A percentile compares a stretch with the other conserved stretches of the same genome.
Evolutionary conservation across 53 echinoderm and acorn worm genomes (phyloP).

Genomic region (Zoroaster sp.): DNA sequence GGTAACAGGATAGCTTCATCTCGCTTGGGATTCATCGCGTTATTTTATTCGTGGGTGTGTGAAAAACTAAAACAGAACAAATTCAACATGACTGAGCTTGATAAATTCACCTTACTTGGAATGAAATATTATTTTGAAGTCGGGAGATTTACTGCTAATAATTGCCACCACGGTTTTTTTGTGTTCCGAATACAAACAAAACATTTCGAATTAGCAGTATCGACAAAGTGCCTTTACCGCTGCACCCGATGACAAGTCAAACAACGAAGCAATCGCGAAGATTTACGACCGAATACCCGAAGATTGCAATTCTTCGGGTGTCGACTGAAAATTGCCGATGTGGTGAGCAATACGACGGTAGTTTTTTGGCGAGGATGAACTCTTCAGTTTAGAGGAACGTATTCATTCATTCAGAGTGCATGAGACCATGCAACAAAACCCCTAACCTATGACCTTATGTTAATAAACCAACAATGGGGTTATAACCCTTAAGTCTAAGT

Average conservation of each 20-base stretch:
- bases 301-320: background rate
- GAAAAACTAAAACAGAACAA: background rate
- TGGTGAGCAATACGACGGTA: background rate
- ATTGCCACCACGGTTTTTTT: background rate
- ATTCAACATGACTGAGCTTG: background rate
- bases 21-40: background rate
- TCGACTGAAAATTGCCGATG: background rate
- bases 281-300: constrained; percentile 27
- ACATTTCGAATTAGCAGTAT: constrained; percentile 3
- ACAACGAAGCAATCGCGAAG: constrained; percentile 34
- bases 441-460: too few species aligned
- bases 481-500: too few species aligned
- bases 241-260: background rate
- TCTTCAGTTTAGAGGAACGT: too few species aligned
- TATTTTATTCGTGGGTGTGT: background rate
- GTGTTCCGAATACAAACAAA: constrained; percentile 5
- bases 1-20: background rate
- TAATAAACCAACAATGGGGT: too few species aligned
- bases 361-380: background rate
- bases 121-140: constrained; percentile 11
- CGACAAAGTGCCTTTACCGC: background rate
- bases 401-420: background rate
- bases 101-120: background rate
- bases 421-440: background rate
- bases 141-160: constrained; percentile 17